Evolutionary conservation across 2,888 invertebrate species (phyloP).

Genomic region (Patella pellucida): DNA sequence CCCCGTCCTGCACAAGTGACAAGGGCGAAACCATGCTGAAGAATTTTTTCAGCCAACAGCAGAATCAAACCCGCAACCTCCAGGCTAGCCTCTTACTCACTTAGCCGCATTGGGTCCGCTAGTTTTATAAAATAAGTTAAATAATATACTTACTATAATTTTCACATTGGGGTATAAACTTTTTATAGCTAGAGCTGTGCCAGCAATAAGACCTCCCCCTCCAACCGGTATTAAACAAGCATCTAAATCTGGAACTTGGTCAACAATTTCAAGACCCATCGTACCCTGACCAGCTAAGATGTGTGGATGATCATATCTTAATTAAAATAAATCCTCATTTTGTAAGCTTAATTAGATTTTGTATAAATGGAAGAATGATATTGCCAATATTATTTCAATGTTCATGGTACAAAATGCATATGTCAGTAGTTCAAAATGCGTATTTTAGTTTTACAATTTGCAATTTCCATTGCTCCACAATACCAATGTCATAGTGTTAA

Average conservation of each 20-base stretch:
- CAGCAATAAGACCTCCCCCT: slow-evolving; percentile 93
- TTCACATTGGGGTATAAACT: slow-evolving; percentile 85
- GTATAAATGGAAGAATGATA: no score
- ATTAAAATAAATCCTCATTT: slow-evolving; percentile 9
- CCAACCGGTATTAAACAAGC: slow-evolving; percentile 93
- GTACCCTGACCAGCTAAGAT: slow-evolving; percentile 97
- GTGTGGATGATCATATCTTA: slow-evolving; percentile 92
- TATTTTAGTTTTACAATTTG: no score
- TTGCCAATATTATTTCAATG: no score
- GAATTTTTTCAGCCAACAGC: no score
- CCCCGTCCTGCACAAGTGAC: no score
- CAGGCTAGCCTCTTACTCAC: background rate
- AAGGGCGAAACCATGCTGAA: no score
- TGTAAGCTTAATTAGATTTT: background rate
- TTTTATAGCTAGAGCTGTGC: slow-evolving; percentile 90
- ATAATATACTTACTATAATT: slow-evolving; percentile 82
- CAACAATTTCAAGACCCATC: slow-evolving; percentile 90
- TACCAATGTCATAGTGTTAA: no score
- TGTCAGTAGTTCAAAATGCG: no score
- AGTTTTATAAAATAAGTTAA: background rate
- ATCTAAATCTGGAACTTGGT: slow-evolving; percentile 89
- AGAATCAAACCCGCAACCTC: no score
- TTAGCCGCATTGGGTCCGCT: background rate
- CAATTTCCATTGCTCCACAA: no score
- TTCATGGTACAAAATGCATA: no score